Base-by-base conservation (phyloP, 2,797 vertebrate genomes). In the Acropternis orthonyx region DNA sequence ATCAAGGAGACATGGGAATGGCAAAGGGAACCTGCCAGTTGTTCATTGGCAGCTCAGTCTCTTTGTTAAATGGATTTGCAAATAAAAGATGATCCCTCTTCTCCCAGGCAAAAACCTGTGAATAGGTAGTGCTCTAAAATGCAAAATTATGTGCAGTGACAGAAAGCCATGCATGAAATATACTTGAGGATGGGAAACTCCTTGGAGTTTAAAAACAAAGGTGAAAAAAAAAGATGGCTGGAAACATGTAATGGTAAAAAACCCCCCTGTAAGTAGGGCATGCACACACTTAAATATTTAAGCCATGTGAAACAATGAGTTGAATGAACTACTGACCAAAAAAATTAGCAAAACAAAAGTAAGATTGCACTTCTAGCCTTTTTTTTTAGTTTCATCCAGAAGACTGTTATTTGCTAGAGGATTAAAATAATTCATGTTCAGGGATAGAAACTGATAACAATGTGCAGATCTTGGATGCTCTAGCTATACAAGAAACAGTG, bases 341-440 rank as follows among this genome's bases (percentile, higher is more conserved):
- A 94, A 89, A 83, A 91, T 96, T 87, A 93, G 44, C 68, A 95
- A 95, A 89, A 88, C 90, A 93, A 89, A 95, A 32, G n/a, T 75
- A 80, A 96, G 88, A 54, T 92, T 97, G 94, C 54, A 71, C 49
- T 95, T 96, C 28, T 58, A 68, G 52, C 80, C 69, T 91, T 92
- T 72, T 91, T 69, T 78, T 72, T 59, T 36, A 37, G 93, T 95
- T 94, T 92, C 49, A 77, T 95, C 89, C 56, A 81, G 34, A 89
- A 88, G 83, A 58, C 78, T 59, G 58, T 72, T 97, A 94, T 95
- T 95, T 97, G 91, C 92, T 97, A 58, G 76, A 93, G 93, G 90
- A 92, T 96, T 97, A 96, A 95, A 97, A 96, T 96, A 92, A 95
- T 90, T 96, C 88, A 81, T 85, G 91, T 74, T 87, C 86, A 75